Base-by-base conservation (phyloP, 2,888 invertebrate genomes). In the Erebia aethiops region DNA sequence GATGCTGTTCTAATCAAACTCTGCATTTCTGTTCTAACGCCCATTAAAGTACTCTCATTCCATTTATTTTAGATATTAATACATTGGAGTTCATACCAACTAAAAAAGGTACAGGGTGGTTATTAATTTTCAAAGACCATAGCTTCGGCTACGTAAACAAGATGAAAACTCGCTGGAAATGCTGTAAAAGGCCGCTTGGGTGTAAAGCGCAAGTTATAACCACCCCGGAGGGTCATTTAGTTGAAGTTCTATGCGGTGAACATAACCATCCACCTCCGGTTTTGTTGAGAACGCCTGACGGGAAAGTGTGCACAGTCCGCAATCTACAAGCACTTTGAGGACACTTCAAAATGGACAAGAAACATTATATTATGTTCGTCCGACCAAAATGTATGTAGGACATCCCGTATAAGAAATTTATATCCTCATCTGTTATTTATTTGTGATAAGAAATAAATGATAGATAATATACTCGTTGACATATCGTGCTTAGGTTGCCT, bases 91-190 rank as follows among this genome's bases (percentile, higher is more conserved):
- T 49, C 62, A 46, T 62, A 62, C 62, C 46, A 21, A 49, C 62
- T 4, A 62, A 62, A 14, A 46, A 21, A 14, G 49, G 62, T 14
- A 18, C 18, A 0, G 62, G 62, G 13, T 46, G 11, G 62, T 49
- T 18, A 11, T 18, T 62, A 16, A 18, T 62, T 49, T 62, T 26
- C 62, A 62, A 62, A 21, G 26, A 49, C 11, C 49, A 62, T n/a
- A 13, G 49, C 2, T 62, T 46, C 9, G 21, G 62, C 9, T 62
- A 46, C 21, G 62, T 62, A 2, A 62, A 62, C 46, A 62, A 62
- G 21, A 49, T 62, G 62, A 62, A 49, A 46, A 62, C 62, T 7
- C 62, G 62, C 21, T 62, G 62, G 62, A 62, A 62, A 49, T 62
- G 62, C 49, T 46, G 16, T 13, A 62, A 49, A 62, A 46, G 62